Conservation (phyloP, 2,797 vertebrate genomes). For the Dendrocincla tyrannina region DNA sequence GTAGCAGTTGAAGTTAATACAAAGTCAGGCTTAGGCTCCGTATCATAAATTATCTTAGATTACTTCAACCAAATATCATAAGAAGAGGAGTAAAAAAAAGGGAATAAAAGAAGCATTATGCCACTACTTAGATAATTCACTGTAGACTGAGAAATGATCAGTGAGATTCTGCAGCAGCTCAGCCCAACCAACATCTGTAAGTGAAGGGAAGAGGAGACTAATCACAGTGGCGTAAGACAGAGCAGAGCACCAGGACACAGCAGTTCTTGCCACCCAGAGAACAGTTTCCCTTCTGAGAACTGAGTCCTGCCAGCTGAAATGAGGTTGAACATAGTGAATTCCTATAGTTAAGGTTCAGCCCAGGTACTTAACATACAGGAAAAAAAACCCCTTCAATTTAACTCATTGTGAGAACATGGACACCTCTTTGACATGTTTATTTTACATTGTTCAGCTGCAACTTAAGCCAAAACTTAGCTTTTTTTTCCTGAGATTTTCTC, state of each 20-base stretch:
- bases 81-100: neutral
- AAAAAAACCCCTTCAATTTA: neutral
- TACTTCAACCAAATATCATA: neutral
- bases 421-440: neutral
- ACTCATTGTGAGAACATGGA: neutral
- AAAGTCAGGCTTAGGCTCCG: neutral
- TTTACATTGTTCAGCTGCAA: neutral
- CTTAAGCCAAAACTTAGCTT: neutral
- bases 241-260: neutral
- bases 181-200: neutral
- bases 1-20: neutral
- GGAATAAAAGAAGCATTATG: neutral
- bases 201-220: neutral
- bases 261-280: neutral
- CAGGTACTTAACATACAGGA: neutral
- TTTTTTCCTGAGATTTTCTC: neutral
- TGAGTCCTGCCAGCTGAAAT: neutral
- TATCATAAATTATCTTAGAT: neutral
- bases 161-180: neutral
- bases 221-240: neutral
- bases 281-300: neutral
- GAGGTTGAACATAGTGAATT: neutral
- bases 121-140: neutral
- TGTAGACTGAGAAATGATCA: neutral
- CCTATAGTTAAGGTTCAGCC: neutral